Percentiles rank a stretch among this genome's conserved stretches.
Evolutionary conservation across 2,113 vertebrate species (phyloP).

Genomic region (Lepidothrix coronata): DNA sequence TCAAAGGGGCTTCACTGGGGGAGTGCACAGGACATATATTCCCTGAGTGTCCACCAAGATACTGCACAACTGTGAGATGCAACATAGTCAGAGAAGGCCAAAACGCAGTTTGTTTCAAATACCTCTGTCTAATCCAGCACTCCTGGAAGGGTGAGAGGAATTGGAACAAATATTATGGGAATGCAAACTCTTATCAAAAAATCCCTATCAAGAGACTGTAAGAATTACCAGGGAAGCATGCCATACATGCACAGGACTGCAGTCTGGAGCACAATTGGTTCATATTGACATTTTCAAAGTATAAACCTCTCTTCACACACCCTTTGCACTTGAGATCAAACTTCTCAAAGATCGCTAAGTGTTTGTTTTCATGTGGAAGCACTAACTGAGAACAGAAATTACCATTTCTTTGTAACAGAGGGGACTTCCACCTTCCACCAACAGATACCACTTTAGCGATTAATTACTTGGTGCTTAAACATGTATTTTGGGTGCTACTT

Average conservation of each 20-base stretch:
- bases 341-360: not conserved
- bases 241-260: not conserved
- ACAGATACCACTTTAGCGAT: not conserved
- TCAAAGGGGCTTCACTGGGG: not conserved
- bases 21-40: fast-evolving
- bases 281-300: not conserved
- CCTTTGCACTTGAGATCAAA: not conserved
- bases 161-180: not conserved
- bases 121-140: not conserved
- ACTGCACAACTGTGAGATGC: not conserved
- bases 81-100: not conserved
- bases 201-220: not conserved
- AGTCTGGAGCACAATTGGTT: not conserved
- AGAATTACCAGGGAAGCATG: not conserved
- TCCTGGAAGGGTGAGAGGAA: not conserved
- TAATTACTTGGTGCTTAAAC: not conserved
- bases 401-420: not conserved
- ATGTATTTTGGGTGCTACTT: not conserved
- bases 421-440: not conserved
- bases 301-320: not conserved
- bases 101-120: not conserved
- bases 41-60: not conserved
- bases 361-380: not conserved
- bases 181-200: not conserved
- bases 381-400: not conserved